Base-by-base conservation (phyloP, 2,888 invertebrate genomes). In the Xestia xanthographa region DNA sequence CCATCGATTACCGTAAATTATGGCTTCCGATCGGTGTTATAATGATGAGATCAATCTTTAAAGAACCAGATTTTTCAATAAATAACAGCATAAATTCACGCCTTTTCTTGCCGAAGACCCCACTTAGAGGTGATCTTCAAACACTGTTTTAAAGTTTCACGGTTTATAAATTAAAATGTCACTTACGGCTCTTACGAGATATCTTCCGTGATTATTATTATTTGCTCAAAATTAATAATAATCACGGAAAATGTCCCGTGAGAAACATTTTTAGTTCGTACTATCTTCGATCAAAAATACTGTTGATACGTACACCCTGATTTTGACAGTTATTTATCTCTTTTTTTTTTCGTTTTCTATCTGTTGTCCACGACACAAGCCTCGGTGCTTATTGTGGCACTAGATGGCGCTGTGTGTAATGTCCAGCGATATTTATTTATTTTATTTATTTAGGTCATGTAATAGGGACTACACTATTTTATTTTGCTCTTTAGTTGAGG, bases 1-100 rank as follows among this genome's bases (percentile, higher is more conserved):
- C 41, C 20, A 73, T 74, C 67, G 63, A 65, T 74, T 65, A 80
- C 29, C 26, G 72, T 53, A 66, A 78, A 72, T 66, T n/a, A 72
- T n/a, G 9, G 53, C 79, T 78, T 60, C 78, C 43, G 72, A 79
- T 53, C 69, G 41, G 48, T 58, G 26, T 41, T 9, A 5, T 34
- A 38, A 77, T 67, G 29, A 69, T 53, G 60, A 53, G 43, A 71
- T 50, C 38, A 71, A 60, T 70, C 43, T 53, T 5, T 29, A 58
- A 29, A 53, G 65, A 50, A 66, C 6, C 14, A 2, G 22, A 66
- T 45, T 50, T 14, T 14, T 22, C 9, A 2, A 43, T 41, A 63
- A 58, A 56, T 29, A 4, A 20, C 38, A 1, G 50, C 22, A 3
- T 58, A 2, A n/a, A 1, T 63, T 63, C n/a, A n/a, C 63, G n/a